Percentiles rank a stretch among this genome's conserved stretches.
phyloP scores from a whole-genome alignment of 2,888 invertebrate genomes.

The Nasonovia ribisnigri region DNA sequence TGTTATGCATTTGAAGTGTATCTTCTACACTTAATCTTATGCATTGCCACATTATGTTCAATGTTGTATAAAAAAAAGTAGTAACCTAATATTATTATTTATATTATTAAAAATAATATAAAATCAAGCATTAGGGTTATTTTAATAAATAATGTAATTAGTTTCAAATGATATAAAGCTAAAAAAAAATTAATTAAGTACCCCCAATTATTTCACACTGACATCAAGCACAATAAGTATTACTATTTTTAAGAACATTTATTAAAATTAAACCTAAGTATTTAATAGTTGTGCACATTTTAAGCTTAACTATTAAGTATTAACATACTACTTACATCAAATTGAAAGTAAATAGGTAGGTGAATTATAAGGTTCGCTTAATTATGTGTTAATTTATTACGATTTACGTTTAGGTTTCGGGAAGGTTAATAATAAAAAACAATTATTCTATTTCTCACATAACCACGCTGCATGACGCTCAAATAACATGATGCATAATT shows the following conservation, averaged over 20 bases:
- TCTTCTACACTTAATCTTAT: neutral
- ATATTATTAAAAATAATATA: neutral
- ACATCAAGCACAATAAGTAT: constrained; percentile 3
- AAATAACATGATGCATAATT: neutral
- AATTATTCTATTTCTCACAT: neutral
- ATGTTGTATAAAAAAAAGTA: neutral
- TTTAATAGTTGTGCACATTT: neutral
- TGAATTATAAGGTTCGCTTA: neutral
- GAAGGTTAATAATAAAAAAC: neutral
- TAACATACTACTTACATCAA: neutral
- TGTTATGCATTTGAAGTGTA: neutral
- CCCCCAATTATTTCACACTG: neutral
- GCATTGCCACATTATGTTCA: neutral
- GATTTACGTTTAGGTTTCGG: neutral
- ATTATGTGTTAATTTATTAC: neutral
- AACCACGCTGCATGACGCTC: neutral
- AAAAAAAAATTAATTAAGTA: constrained; percentile 1
- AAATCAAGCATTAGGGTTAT: neutral
- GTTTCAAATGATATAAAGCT: neutral
- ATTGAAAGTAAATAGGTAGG: neutral
- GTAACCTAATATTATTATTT: neutral
- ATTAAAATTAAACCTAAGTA: too few relatives aligned
- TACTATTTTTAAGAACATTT: too few relatives aligned
- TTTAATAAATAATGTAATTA: neutral
- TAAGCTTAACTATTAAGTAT: too few relatives aligned